phyloP scores from a whole-genome alignment of 1,140 invertebrate species.

The Leptopilina boulardi region DNA sequence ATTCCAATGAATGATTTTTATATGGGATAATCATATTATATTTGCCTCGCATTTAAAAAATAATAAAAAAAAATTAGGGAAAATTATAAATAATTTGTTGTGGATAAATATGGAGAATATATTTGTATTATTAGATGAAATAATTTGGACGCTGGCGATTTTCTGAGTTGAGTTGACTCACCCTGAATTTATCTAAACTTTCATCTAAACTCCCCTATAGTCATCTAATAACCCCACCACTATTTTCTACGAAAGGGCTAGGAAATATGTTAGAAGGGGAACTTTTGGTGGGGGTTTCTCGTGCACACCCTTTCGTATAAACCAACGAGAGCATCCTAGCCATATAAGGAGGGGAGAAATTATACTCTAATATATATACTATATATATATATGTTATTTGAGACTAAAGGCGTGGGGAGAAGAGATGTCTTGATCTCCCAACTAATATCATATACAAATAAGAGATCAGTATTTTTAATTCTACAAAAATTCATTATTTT shows the following conservation, averaged over 20 bases:
- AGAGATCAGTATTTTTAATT: background rate
- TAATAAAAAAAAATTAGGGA: too few relatives aligned
- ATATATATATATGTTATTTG: too few relatives aligned
- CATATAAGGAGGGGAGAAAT: constrained; percentile 14
- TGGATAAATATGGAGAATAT: too few relatives aligned
- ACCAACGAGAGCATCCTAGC: background rate
- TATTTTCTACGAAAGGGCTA: constrained; percentile 68
- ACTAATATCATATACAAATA: background rate
- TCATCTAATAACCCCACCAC: constrained; percentile 67
- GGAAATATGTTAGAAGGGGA: constrained; percentile 48
- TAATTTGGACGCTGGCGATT: background rate
- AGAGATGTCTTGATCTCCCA: background rate
- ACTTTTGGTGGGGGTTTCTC: constrained; percentile 56
- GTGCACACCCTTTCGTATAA: constrained; percentile 39
- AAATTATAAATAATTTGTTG: too few relatives aligned
- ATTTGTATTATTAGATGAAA: too few relatives aligned
- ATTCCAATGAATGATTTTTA: too few relatives aligned
- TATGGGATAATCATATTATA: too few relatives aligned
- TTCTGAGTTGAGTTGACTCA: background rate
- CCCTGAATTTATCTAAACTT: constrained; percentile 67
- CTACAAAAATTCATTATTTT: too few relatives aligned
- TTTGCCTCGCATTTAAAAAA: too few relatives aligned
- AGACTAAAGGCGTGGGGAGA: background rate
- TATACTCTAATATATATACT: constrained; percentile 24
- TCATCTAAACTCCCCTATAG: constrained; percentile 70